A percentile compares a stretch with the other conserved stretches of the same genome.
These are phyloP conservation scores for Hymenochirus boettgeri DNA, from an alignment of 2,113 vertebrate genomes.

Conservation along the genomic window DNA sequence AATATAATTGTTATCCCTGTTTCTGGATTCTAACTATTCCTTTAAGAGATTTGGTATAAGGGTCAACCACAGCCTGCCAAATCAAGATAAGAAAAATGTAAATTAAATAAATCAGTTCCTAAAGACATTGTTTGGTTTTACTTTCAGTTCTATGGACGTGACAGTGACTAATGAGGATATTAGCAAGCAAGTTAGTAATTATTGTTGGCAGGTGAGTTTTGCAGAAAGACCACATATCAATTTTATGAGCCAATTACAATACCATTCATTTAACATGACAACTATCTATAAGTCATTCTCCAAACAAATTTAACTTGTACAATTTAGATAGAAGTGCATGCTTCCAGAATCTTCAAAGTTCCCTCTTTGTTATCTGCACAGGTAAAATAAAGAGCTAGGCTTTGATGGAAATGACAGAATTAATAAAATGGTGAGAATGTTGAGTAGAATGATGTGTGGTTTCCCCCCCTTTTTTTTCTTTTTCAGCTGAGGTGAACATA, in stretches of 20 bases:
- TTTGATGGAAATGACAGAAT: neutral
- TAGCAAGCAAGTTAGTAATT: too few relatives aligned
- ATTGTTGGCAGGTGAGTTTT: neutral
- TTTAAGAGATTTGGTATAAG: too few relatives aligned
- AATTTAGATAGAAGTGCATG: neutral
- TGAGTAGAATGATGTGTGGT: too few relatives aligned
- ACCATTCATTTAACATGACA: slow-evolving; percentile 14
- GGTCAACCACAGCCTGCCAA: too few relatives aligned
- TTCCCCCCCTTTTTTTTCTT: too few relatives aligned
- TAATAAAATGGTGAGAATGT: neutral
- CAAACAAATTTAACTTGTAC: slow-evolving; percentile 1
- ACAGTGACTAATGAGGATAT: too few relatives aligned
- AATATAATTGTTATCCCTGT: too few relatives aligned
- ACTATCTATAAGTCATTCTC: slow-evolving; percentile 5
- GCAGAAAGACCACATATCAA: slow-evolving; percentile 23
- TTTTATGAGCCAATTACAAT: slow-evolving; percentile 32
- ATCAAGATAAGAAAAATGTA: too few relatives aligned
- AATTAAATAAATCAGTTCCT: too few relatives aligned
- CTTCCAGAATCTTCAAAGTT: neutral
- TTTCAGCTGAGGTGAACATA: neutral
- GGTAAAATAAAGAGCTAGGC: neutral
- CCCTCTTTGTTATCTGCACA: neutral
- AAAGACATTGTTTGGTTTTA: too few relatives aligned
- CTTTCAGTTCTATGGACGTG: too few relatives aligned
- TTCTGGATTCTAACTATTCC: too few relatives aligned